Base-by-base conservation (phyloP, 2,113 vertebrate genomes). In the Phrynosoma platyrhinos region DNA sequence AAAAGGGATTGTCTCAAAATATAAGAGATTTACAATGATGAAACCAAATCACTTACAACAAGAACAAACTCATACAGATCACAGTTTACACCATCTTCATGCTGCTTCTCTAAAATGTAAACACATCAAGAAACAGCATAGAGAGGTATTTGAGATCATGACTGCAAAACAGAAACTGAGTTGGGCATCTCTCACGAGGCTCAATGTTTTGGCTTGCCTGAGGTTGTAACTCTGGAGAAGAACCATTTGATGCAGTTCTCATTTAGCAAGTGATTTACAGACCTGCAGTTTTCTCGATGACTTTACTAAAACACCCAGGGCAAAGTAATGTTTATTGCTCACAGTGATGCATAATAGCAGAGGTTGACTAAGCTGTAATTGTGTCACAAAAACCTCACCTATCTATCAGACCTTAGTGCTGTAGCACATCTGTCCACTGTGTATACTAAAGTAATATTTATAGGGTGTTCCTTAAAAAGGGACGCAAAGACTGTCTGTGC, bases 371-470 rank as follows among this genome's bases (percentile, higher is more conserved):
- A 91, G 85, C 69, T 91, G 86, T 92, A 95, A 92, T 93, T 93
- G 89, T 94, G 84, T 84, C 90, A 93, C 74, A 81, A 81, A 82
- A 72, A 78, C 83, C 87, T 87, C 55, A 69, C 75, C 91, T 88
- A 93, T 94, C 93, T 93, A 91, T 94, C 87, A 91, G 69, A 90
- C 85, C 68, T 58, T 93, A 92, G 77, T 87, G 85, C 90, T 78
- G 69, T 83, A 77, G 90, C 64, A 82, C 81, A 88, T 93, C 93
- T 93, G 85, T 92, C 92, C 91, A 66, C 62, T 87, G 9, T 86
- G 83, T 84, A 85, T 88, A 94, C 84, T 53, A 52, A 90, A 92
- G 91, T 93, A 90, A 93, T 95, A 93, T 94, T 94, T 94, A 92
- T 93, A 93, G 91, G 91, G 91, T 92, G 55, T 30, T 91, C 92